Evolutionary conservation across 1,140 invertebrate genomes (phyloP).

Genomic region (Lordiphosa stackelbergi): DNA sequence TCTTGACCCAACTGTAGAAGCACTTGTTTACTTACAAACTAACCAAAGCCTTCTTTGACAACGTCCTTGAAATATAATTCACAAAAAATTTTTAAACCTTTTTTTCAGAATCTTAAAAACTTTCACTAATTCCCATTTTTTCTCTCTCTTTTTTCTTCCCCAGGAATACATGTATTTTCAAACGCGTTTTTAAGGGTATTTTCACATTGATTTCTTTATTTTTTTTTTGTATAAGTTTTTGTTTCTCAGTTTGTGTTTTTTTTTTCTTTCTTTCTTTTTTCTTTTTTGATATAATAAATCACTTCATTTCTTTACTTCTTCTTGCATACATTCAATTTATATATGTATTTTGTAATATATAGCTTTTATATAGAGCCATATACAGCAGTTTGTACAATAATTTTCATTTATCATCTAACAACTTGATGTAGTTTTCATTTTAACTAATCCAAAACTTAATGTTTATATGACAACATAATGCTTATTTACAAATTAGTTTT

Average conservation of each 20-base stretch:
- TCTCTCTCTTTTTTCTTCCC: background rate
- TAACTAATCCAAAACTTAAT: constrained; percentile 60
- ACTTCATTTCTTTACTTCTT: constrained; percentile 63
- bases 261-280: constrained; percentile 32
- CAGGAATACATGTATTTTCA: constrained; percentile 76
- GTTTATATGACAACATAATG: constrained; percentile 69
- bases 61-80: too few species aligned
- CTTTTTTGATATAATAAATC: constrained; percentile 65
- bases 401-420: constrained; percentile 67
- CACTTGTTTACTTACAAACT: too few species aligned
- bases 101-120: too few species aligned
- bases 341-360: constrained; percentile 32
- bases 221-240: constrained; percentile 54
- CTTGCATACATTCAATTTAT: constrained; percentile 46
- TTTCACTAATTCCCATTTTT: background rate
- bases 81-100: too few species aligned
- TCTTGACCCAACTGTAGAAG: too few species aligned
- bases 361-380: constrained; percentile 27
- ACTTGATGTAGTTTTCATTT: constrained; percentile 49
- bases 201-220: constrained; percentile 70
- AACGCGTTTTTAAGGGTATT: constrained; percentile 45
- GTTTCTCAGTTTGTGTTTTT: constrained; percentile 26
- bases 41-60: too few species aligned
- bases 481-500: constrained; percentile 41
- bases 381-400: constrained; percentile 64